Base-by-base conservation (phyloP, 2,113 vertebrate genomes). In the Protobothrops flavoviridis region DNA sequence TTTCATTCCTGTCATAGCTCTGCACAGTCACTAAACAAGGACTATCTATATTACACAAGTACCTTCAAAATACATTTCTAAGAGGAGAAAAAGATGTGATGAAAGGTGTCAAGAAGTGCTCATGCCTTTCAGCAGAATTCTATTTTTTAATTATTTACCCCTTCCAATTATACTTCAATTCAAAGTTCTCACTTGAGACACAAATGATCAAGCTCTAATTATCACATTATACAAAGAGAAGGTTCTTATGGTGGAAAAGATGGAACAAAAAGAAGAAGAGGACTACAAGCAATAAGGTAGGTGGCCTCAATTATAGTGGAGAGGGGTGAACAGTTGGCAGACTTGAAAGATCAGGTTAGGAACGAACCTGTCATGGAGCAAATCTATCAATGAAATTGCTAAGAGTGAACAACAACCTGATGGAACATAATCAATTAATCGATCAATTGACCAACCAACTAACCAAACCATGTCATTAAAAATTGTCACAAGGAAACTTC, bases 401-500 rank as follows among this genome's bases (percentile, higher is more conserved):
- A 81, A 43, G 17, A 43, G 3, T 23, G 33, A 81, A 43, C 17
- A 81, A 81, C 20, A 43, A 43, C 1, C 33, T 81, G 74, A 21
- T 81, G 17, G 17, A 39, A 43, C 7, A 43, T 81, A 81, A 43
- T 10, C 33, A 64, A 64, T 13, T 26, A 69, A 69, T 13, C 64
- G n/a, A 69, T 4, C 64, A 69, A 33, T 0, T 29, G 12, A 64
- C 26, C 59, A 29, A 64, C 45, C 45, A 48, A 48, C 10, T 69
- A 17, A 91, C 33, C 90, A 90, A 90, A 91, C 91, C 91, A 91
- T 12, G 50, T 92, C 45, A 88, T 90, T 85, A 91, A 93, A 96
- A 96, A 95, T 91, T 93, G 94, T 95, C 0, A 3, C 92, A 95
- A 93, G 39, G 93, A 56, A 95, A 88, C 0, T 0, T 33, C 95